These are phyloP conservation scores for Carlito syrichta DNA, from an alignment of 2,113 vertebrate species.

Conservation along the genomic window DNA sequence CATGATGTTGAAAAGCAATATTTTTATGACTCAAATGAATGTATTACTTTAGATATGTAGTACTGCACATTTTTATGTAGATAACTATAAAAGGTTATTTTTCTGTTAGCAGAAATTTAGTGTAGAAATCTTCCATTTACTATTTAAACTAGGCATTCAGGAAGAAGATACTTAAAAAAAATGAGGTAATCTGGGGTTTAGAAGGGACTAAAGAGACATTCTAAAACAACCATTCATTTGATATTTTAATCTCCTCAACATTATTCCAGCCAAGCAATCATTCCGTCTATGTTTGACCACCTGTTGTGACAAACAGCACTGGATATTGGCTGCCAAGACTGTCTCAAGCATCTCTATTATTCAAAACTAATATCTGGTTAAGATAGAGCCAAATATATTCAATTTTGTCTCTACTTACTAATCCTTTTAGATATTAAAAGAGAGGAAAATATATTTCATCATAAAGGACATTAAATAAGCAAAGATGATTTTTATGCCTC, in stretches of 20 bases:
- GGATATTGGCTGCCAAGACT: neutral
- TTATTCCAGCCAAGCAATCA: neutral
- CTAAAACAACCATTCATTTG: neutral
- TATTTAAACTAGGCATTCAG: neutral
- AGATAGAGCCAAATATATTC: neutral
- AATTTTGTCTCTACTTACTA: neutral
- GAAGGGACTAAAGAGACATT: neutral
- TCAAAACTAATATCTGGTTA: slow-evolving; percentile 10
- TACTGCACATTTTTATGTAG: neutral
- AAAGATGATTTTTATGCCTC: neutral
- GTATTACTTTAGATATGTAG: neutral
- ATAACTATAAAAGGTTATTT: neutral
- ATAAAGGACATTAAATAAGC: neutral
- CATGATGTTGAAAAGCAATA: neutral
- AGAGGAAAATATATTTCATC: neutral
- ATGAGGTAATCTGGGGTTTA: neutral
- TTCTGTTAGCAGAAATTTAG: neutral
- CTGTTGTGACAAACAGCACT: neutral
- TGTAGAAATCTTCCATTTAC: neutral
- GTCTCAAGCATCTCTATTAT: neutral
- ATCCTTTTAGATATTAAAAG: neutral
- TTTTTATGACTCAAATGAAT: neutral
- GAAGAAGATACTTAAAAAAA: neutral
- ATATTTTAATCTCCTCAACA: neutral
- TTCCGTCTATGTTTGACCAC: neutral